Evolutionary conservation across 2,113 vertebrate genomes (phyloP).

Genomic region (Cervus canadensis): DNA sequence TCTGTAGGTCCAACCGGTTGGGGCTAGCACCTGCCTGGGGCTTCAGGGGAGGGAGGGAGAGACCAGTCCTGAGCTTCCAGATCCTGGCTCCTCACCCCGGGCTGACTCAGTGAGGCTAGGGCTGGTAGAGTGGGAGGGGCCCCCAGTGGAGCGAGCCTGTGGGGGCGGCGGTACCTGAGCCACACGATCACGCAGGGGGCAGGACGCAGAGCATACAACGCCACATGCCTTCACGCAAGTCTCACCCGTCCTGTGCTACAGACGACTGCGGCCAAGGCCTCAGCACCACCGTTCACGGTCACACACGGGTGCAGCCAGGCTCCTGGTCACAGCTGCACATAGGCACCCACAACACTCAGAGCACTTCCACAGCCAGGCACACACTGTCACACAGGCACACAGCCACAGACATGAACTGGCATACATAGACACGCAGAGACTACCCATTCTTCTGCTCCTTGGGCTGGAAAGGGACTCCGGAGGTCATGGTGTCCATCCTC

Average conservation of each 20-base stretch:
- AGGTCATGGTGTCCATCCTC: background rate
- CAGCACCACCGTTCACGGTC: background rate
- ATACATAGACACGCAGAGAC: background rate
- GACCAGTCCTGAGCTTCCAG: background rate
- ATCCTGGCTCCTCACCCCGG: background rate
- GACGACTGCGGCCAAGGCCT: background rate
- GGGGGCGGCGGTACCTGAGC: background rate
- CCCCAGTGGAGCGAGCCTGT: background rate
- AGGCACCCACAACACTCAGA: background rate
- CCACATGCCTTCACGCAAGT: background rate
- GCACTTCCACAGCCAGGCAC: background rate
- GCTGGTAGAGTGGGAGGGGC: background rate
- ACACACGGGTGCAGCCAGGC: background rate
- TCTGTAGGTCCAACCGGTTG: conserved; percentile 55
- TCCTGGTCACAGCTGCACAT: background rate
- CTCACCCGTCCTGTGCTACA: background rate
- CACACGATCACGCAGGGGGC: background rate
- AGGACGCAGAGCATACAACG: background rate
- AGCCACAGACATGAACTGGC: background rate
- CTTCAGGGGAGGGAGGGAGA: conserved; percentile 39
- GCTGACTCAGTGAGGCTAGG: conserved; percentile 43
- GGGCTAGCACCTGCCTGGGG: conserved; percentile 37
- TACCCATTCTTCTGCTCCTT: background rate
- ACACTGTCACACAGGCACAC: background rate
- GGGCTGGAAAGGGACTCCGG: background rate